Percentiles rank a stretch among this genome's conserved stretches.
Evolutionary conservation across 2,888 invertebrate genomes (phyloP).

Genomic region (Lasioglossum marginatum): DNA sequence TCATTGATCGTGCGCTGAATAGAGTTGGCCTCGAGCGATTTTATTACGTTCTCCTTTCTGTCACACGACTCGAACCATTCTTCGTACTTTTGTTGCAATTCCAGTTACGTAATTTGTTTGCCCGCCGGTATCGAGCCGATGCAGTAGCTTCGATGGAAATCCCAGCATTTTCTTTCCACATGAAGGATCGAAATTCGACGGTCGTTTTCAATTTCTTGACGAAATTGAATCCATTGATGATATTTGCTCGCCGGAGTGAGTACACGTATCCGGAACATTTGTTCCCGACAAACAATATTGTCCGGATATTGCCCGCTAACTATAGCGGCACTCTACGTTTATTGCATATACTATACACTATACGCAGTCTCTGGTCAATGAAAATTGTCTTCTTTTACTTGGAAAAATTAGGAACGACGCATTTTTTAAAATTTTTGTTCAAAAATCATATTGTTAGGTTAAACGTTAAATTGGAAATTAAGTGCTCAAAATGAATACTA

Average conservation of each 20-base stretch:
- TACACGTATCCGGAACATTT: not conserved
- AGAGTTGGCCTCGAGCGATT: constrained; percentile 48
- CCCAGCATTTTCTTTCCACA: not conserved
- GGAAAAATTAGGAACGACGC: not conserved
- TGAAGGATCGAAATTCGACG: constrained; percentile 12
- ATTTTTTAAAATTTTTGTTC: too few species aligned
- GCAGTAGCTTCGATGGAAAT: constrained; percentile 5
- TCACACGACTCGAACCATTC: constrained; percentile 24
- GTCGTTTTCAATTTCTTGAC: not conserved
- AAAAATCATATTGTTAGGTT: too few species aligned
- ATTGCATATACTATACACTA: too few species aligned
- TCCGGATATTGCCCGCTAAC: not conserved
- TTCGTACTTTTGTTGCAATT: constrained; percentile 49
- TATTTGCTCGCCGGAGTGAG: not conserved
- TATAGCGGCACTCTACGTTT: not conserved
- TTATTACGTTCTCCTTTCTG: constrained; percentile 51
- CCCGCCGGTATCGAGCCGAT: not conserved
- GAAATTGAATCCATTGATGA: not conserved
- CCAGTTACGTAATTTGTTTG: constrained; percentile 49
- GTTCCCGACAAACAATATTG: not conserved
- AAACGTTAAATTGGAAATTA: not conserved
- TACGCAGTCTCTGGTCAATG: not conserved
- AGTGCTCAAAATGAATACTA: not conserved
- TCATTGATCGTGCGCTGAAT: constrained; percentile 52
- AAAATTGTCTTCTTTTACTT: not conserved